Evolutionary conservation across 30 jellyfish, hydroid and myxozoan genomes (phyloP).

Genomic region (Mastigias papua): DNA sequence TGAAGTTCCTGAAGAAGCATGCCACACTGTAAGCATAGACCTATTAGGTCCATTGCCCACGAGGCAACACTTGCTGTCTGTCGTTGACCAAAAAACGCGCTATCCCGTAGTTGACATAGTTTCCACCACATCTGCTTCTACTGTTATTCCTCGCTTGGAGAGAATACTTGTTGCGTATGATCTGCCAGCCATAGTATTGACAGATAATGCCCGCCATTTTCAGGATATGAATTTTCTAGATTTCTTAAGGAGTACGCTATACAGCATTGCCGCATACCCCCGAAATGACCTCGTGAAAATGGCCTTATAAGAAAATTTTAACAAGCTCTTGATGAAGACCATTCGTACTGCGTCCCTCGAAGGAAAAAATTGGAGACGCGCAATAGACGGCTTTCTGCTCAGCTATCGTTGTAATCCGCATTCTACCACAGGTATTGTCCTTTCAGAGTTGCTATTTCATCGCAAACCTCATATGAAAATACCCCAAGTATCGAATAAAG

Average conservation of each 20-base stretch:
- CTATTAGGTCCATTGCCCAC: neutral
- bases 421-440: neutral
- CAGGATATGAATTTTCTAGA: neutral
- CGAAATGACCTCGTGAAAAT: neutral
- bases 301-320: neutral
- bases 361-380: neutral
- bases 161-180: neutral
- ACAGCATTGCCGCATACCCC: neutral
- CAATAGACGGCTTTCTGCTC: neutral
- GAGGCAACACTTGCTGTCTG: neutral
- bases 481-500: neutral
- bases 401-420: neutral
- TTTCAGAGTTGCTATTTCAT: neutral
- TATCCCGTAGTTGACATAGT: neutral
- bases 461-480: neutral
- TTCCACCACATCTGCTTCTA: neutral
- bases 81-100: neutral
- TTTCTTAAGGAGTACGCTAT: neutral
- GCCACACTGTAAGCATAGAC: neutral
- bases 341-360: neutral
- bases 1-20: neutral
- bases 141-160: neutral
- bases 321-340: neutral
- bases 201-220: neutral
- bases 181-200: neutral